Percentiles rank a stretch among this genome's conserved stretches.
Conservation (phyloP, 2,888 invertebrate genomes). For the Rosalia funebris region DNA sequence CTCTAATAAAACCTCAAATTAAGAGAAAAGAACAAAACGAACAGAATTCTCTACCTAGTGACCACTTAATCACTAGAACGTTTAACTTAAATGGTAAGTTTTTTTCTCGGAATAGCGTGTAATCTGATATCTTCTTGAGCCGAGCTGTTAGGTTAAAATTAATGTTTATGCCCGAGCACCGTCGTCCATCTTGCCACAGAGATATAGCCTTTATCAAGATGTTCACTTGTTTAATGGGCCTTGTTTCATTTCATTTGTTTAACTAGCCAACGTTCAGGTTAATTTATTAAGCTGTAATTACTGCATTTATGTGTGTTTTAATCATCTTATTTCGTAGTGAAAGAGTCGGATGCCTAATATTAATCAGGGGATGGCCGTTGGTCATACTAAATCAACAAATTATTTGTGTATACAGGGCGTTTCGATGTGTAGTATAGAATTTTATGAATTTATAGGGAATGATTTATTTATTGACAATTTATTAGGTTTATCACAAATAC, state of each 20-base stretch:
- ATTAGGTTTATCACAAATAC: too few relatives aligned
- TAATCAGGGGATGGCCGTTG: too few relatives aligned
- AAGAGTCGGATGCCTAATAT: too few relatives aligned
- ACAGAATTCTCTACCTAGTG: conserved; percentile 55
- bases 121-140: conserved; percentile 62
- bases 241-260: conserved; percentile 60
- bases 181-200: conserved; percentile 63
- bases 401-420: too few relatives aligned
- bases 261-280: conserved; percentile 42
- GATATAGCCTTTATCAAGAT: conserved; percentile 64
- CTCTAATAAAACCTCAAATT: conserved; percentile 40
- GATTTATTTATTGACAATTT: too few relatives aligned
- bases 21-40: conserved; percentile 49
- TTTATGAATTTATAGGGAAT: too few relatives aligned
- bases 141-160: conserved; percentile 64
- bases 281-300: conserved; percentile 41
- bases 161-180: conserved; percentile 63
- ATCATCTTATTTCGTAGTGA: conserved; percentile 3
- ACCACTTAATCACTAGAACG: conserved; percentile 58
- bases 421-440: too few relatives aligned
- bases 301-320: conserved; percentile 3
- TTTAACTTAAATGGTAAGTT: conserved; percentile 58
- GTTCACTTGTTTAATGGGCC: conserved; percentile 65
- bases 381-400: too few relatives aligned
- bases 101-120: conserved; percentile 61